These are phyloP conservation scores for Polietes domitor DNA, from an alignment of 2,888 invertebrate species.

Conservation along the genomic window DNA sequence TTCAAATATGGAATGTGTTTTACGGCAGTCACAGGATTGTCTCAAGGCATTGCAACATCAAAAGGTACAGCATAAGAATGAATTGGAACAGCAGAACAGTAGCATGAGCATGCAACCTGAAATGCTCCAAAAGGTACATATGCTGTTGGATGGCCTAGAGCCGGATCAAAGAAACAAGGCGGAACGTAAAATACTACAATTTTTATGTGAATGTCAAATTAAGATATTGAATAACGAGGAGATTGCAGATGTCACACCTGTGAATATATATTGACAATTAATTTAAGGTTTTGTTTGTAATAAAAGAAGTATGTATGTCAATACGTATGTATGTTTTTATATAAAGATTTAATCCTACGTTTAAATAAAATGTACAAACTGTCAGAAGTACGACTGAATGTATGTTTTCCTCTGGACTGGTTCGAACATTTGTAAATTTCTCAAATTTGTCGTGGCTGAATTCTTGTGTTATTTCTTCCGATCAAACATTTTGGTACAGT, in stretches of 20 bases:
- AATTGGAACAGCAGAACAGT: slow-evolving; percentile 59
- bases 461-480: too few species aligned
- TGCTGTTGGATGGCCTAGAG: slow-evolving; percentile 71
- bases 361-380: slow-evolving; percentile 5
- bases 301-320: slow-evolving; percentile 24
- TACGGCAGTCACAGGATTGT: slow-evolving; percentile 75
- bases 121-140: slow-evolving; percentile 70
- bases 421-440: too few species aligned
- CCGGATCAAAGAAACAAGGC: slow-evolving; percentile 71
- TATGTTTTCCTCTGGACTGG: too few species aligned
- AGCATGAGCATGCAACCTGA: slow-evolving; percentile 46
- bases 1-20: slow-evolving; percentile 74
- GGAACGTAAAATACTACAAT: slow-evolving; percentile 77
- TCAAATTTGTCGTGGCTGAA: too few species aligned
- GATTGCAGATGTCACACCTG: slow-evolving; percentile 73
- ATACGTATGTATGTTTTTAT: neutral
- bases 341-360: neutral
- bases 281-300: slow-evolving; percentile 33
- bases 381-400: too few species aligned
- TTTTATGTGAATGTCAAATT: slow-evolving; percentile 77
- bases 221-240: slow-evolving; percentile 75
- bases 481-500: too few species aligned
- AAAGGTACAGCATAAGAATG: slow-evolving; percentile 64
- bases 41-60: slow-evolving; percentile 67
- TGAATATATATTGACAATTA: slow-evolving; percentile 56